phyloP scores from a whole-genome alignment of 2,888 invertebrate genomes.

The Caenorhabditis sp. region DNA sequence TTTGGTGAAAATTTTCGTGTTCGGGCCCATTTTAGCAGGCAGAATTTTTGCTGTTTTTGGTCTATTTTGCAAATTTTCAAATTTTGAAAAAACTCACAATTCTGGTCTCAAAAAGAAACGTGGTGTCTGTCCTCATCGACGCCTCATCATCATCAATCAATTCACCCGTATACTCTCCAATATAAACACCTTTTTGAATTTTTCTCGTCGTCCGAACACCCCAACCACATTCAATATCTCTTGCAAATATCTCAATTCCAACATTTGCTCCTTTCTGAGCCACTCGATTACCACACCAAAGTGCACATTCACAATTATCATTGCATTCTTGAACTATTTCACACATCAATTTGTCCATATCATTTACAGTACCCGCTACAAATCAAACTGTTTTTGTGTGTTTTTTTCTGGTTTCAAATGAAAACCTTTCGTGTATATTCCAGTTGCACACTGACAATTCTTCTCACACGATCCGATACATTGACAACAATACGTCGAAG shows the following conservation, averaged over 20 bases:
- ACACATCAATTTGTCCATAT: conserved; percentile 30
- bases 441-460: conserved; percentile 17
- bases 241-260: conserved; percentile 45
- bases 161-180: conserved; percentile 58
- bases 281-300: conserved; percentile 58
- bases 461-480: not conserved
- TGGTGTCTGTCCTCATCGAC: conserved; percentile 34
- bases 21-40: no score
- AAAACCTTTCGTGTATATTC: not conserved
- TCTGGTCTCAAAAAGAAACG: conserved; percentile 55
- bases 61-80: not conserved
- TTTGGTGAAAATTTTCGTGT: no score
- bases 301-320: conserved; percentile 47
- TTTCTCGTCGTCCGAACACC: conserved; percentile 38
- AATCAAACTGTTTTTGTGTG: not conserved
- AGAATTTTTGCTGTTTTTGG: not conserved
- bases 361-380: conserved; percentile 16
- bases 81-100: conserved; percentile 25
- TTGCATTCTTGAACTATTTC: conserved; percentile 50
- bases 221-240: conserved; percentile 48
- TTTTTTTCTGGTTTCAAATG: not conserved
- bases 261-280: conserved; percentile 53
- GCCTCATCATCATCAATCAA: conserved; percentile 46
- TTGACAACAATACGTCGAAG: not conserved
- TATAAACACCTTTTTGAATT: conserved; percentile 42